Evolutionary conservation across 2,888 invertebrate genomes (phyloP), one percentile per base, ranked within the genome.

Genomic region (Esperia sulphurella): DNA sequence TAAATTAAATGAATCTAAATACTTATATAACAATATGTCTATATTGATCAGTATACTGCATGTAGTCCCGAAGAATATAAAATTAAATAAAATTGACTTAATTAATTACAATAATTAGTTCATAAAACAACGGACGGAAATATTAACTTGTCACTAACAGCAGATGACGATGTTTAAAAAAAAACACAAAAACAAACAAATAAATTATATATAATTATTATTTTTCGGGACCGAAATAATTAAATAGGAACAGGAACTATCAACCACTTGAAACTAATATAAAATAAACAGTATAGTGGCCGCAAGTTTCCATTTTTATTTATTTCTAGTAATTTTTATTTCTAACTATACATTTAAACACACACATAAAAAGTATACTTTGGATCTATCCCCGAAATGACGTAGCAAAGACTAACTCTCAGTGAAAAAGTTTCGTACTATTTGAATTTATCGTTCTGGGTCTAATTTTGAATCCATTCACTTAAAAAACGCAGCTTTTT

Each of bases 241-340:
- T 61, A 55, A 13, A 67, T 83, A 87, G 86, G 86, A 87, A 87
- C 86, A 87, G 86, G 86, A 87, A 87, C 86, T 80, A 62, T 79
- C 67, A 82, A 84, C 85, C 86, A 83, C 84, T 77, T 71, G 55
- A 53, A 68, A 72, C 67, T 74, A 40, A 52, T 52, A 51, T 52
- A 58, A 54, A 56, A 50, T 50, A 57, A 58, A 62, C 57, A 61
- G 64, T 58, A 51, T 52, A 75, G 78, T 83, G 81, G 80, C 77
- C 72, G 72, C 54, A 58, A 73, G 71, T 68, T 68, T 68, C 68
- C 64, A 49, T 59, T 66, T 66, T 42, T 41, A 46, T 49, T 49
- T 31, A 13, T 45, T 43, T 46, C 41, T 38, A 12, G 41, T 46
- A 49, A 47, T 48, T 50, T 55, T 52, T 50, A 51, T 45, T 43